Evolutionary conservation across 2,888 invertebrate genomes (phyloP).

Genomic region (Diarsia mendica): DNA sequence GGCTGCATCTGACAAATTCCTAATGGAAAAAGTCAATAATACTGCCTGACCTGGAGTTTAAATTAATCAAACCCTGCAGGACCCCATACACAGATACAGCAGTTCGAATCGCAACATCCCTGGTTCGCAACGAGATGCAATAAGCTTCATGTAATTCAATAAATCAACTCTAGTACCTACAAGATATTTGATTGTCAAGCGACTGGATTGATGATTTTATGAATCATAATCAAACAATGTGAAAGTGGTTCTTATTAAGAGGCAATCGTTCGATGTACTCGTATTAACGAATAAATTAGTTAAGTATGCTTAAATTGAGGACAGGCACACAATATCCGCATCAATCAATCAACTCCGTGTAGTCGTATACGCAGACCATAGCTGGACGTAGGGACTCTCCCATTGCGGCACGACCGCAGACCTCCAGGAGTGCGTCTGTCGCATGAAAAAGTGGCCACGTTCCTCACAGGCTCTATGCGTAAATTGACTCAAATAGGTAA

Average conservation of each 20-base stretch:
- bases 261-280: constrained; percentile 22
- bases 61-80: neutral
- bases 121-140: neutral
- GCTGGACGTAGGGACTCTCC: constrained; percentile 9
- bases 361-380: constrained; percentile 14
- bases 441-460: constrained; percentile 3
- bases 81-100: neutral
- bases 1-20: neutral
- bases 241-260: constrained; percentile 43
- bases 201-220: constrained; percentile 33
- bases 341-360: constrained; percentile 33
- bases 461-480: neutral
- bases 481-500: neutral
- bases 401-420: neutral
- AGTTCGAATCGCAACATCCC: too few species aligned
- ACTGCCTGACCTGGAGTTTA: too few species aligned
- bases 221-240: constrained; percentile 49
- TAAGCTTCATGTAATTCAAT: constrained; percentile 18
- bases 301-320: constrained; percentile 44
- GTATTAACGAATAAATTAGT: constrained; percentile 39
- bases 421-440: neutral
- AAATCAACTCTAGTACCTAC: constrained; percentile 5
- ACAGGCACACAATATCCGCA: constrained; percentile 43
- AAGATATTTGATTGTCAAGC: constrained; percentile 25
- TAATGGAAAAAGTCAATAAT: neutral